phyloP scores from a whole-genome alignment of 1,140 invertebrate genomes.

The Drosophila athabasca region DNA sequence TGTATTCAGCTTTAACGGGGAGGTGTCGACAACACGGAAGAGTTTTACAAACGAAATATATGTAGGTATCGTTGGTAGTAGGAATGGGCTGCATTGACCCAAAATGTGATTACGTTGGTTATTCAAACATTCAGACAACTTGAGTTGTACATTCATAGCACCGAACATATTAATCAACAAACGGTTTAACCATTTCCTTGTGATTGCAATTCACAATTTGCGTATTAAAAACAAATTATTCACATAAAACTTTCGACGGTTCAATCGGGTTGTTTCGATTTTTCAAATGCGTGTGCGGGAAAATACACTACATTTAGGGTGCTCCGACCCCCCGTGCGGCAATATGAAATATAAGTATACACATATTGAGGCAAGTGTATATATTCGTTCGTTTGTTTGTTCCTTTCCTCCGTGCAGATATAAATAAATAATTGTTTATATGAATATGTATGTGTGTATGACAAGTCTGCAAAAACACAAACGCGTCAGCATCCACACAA shows the following conservation, averaged over 20 bases:
- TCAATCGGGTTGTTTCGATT: constrained; percentile 27
- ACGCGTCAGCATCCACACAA: constrained; percentile 24
- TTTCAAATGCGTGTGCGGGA: constrained; percentile 47
- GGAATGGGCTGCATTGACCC: no score
- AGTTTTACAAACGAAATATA: constrained; percentile 9
- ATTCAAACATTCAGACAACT: no score
- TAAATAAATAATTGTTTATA: constrained; percentile 59
- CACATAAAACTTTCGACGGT: constrained; percentile 2
- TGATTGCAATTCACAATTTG: constrained; percentile 17
- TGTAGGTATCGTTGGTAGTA: not conserved
- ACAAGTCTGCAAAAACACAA: constrained; percentile 39
- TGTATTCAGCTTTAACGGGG: constrained; percentile 35
- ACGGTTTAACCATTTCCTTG: not conserved
- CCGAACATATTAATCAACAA: no score
- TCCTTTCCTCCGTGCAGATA: constrained; percentile 26
- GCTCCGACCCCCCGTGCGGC: constrained; percentile 42
- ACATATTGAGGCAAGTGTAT: constrained; percentile 8
- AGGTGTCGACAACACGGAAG: constrained; percentile 22
- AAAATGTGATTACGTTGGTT: no score
- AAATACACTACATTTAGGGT: constrained; percentile 11
- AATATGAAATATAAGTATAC: constrained; percentile 35
- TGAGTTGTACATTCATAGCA: no score
- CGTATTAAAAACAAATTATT: constrained; percentile 17
- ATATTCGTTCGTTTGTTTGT: constrained; percentile 21
- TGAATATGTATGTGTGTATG: constrained; percentile 40